Evolutionary conservation across 2,797 vertebrate genomes (phyloP), one percentile per base, ranked within the genome.

Genomic region (Etheostoma perlongum): DNA sequence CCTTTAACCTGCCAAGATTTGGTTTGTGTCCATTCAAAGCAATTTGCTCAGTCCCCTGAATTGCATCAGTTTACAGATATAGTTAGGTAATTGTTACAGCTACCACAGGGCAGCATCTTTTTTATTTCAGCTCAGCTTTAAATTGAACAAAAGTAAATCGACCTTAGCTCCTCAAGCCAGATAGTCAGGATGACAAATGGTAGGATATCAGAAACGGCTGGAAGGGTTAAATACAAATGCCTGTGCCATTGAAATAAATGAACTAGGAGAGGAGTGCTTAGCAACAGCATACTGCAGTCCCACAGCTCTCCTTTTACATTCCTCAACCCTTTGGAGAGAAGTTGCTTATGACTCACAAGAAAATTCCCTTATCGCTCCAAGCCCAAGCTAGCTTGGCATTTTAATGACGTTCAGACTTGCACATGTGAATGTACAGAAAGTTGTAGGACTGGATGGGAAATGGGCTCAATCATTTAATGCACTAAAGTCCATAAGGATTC

Each of bases 291-390:
- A 85, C 86, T 87, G 74, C 76, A 66, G 75, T 81, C 73, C 76
- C 73, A 13, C 76, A 49, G 76, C 84, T 85, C 82, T 76, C 67
- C 51, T 78, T 88, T 81, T 48, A 84, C 78, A 11, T 80, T 86
- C 76, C 76, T 72, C 74, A 88, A 86, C 85, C 84, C 87, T 83
- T 87, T 68, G 86, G 85, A 84, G 84, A 82, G 73, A 84, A 76
- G 74, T 88, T 85, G 69, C 82, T 87, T 84, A 84, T 90, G 91
- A 91, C 85, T 92, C 87, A 91, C 48, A 83, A 86, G 76, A 87
- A 91, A 88, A 92, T 84, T 90, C 86, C 81, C 89, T 93, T 89
- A 92, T 91, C 86, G 72, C 85, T 85, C 54, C n/a, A 0, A 83
- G 91, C 91, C 85, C 84, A 76, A 77, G 87, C 86, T 81, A 85